Evolutionary conservation across 2,888 invertebrate species (phyloP).

Genomic region (Drosophila monieri): DNA sequence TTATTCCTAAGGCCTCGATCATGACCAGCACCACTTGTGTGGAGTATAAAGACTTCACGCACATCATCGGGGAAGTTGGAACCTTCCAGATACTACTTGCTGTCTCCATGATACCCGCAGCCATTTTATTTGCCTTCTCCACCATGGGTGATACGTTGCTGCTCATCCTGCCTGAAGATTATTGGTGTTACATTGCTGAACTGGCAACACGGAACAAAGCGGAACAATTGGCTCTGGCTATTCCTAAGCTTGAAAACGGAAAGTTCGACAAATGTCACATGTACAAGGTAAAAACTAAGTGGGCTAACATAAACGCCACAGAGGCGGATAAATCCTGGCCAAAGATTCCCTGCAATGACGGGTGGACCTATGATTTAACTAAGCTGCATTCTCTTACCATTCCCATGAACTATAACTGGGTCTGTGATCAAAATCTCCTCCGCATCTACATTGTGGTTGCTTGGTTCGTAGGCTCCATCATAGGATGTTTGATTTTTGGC

Average conservation of each 20-base stretch:
- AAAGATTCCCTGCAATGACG: slow-evolving; percentile 86
- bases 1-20: too few relatives aligned
- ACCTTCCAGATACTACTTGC: slow-evolving; percentile 85
- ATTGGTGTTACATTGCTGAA: slow-evolving; percentile 92
- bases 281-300: slow-evolving; percentile 89
- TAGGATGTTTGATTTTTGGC: slow-evolving; percentile 92
- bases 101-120: slow-evolving; percentile 91
- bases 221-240: slow-evolving; percentile 88
- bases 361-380: slow-evolving; percentile 92
- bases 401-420: slow-evolving; percentile 93
- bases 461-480: slow-evolving; percentile 93
- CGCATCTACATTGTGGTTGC: slow-evolving; percentile 90
- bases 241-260: slow-evolving; percentile 85
- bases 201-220: slow-evolving; percentile 87
- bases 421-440: slow-evolving; percentile 90
- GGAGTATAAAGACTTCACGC: slow-evolving; percentile 37
- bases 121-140: slow-evolving; percentile 92
- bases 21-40: slow-evolving; percentile 24
- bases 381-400: slow-evolving; percentile 92
- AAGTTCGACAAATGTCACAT: slow-evolving; percentile 88
- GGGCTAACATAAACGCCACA: slow-evolving; percentile 85
- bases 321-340: slow-evolving; percentile 88
- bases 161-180: slow-evolving; percentile 89
- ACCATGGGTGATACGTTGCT: slow-evolving; percentile 94
- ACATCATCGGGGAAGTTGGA: slow-evolving; percentile 50